phyloP scores from a whole-genome alignment of 2,113 vertebrate genomes.

The Coryphaenoides rupestris region DNA sequence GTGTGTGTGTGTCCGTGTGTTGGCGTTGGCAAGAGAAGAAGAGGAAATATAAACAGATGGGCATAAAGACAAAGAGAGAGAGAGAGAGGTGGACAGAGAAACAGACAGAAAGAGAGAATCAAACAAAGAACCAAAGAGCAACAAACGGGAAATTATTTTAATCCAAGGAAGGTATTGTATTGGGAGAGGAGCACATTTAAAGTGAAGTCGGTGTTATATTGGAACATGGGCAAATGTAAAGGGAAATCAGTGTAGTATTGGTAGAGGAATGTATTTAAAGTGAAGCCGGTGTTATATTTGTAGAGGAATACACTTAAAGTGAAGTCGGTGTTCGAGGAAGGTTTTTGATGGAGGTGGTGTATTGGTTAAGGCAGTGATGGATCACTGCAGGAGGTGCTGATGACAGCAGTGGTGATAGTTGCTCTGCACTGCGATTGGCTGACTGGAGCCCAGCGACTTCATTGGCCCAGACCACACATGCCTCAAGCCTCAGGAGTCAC shows the following conservation, averaged over 20 bases:
- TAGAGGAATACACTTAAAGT: too few species aligned
- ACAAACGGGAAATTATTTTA: too few species aligned
- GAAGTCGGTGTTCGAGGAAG: too few species aligned
- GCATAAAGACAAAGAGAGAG: not conserved
- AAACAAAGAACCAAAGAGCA: too few species aligned
- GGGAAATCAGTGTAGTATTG: too few species aligned
- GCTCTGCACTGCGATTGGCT: slow-evolving; percentile 36
- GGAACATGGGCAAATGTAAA: too few species aligned
- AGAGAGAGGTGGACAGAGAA: not conserved
- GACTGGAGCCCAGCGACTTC: slow-evolving; percentile 28
- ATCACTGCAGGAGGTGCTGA: slow-evolving; percentile 53
- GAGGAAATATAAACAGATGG: too few species aligned
- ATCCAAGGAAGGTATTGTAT: too few species aligned
- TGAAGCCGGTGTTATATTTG: too few species aligned
- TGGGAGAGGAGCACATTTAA: too few species aligned
- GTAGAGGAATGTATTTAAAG: too few species aligned
- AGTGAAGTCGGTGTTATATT: too few species aligned
- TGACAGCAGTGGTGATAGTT: slow-evolving; percentile 48
- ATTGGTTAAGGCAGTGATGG: slow-evolving; percentile 55
- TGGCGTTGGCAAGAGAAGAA: not conserved
- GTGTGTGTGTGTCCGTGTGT: not conserved
- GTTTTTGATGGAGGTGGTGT: slow-evolving; percentile 45
- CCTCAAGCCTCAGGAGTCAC: not conserved
- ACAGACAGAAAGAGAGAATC: slow-evolving; percentile 12
- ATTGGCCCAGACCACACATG: slow-evolving; percentile 1